Evolutionary conservation across 2,797 vertebrate species (phyloP).

Genomic region (Eulemur rubriventer): DNA sequence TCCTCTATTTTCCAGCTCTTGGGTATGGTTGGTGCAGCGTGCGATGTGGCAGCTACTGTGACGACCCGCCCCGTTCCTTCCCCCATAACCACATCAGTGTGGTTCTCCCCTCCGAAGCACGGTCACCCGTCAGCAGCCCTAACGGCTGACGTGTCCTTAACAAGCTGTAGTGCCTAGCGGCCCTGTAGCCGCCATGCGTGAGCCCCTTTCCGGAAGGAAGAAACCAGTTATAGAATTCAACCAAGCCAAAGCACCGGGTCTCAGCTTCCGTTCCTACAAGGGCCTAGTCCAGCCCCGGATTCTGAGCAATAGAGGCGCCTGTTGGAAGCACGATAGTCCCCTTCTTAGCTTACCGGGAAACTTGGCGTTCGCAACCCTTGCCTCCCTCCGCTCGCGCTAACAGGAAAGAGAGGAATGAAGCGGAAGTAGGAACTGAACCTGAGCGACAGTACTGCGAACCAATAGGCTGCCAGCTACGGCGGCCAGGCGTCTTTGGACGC

Average conservation of each 20-base stretch:
- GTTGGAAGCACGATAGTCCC: rapidly evolving
- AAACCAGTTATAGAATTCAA: neutral
- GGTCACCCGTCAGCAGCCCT: neutral
- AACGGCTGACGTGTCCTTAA: conserved; percentile 70
- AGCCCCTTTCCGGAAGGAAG: neutral
- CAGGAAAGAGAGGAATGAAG: conserved; percentile 6
- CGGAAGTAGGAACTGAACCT: conserved; percentile 61
- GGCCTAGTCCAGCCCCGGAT: no score
- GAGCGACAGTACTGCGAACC: conserved; percentile 48
- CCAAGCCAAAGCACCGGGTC: neutral
- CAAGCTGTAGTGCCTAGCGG: neutral
- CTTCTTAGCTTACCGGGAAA: neutral
- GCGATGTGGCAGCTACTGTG: rapidly evolving
- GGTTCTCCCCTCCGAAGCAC: neutral
- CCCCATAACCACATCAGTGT: neutral
- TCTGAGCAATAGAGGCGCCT: rapidly evolving
- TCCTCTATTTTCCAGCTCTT: neutral
- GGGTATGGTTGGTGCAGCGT: rapidly evolving
- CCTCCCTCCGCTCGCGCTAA: neutral
- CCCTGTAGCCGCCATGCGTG: neutral
- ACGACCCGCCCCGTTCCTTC: neutral
- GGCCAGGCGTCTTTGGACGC: neutral
- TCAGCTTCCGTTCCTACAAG: neutral
- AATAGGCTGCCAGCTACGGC: conserved; percentile 11
- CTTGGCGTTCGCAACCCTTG: rapidly evolving